Evolutionary conservation across 23 tunicate species (phyloP).

Genomic region (Pegea sp.): DNA sequence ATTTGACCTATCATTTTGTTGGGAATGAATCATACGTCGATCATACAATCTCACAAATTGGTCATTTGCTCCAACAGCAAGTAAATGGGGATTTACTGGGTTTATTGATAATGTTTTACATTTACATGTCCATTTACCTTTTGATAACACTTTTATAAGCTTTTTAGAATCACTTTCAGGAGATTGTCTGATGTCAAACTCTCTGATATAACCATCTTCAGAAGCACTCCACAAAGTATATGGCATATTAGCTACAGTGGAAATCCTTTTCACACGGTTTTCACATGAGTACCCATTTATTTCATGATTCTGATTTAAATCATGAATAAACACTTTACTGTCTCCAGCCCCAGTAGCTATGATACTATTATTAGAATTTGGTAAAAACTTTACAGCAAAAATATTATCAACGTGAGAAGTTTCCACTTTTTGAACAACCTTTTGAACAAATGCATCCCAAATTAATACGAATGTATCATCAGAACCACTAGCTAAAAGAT

Average conservation of each 20-base stretch:
- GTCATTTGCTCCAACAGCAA: conserved; percentile 75
- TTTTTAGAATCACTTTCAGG: conserved; percentile 3
- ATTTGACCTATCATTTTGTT: no score
- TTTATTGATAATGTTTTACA: conserved; percentile 63
- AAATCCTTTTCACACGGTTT: conserved; percentile 53
- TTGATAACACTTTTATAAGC: conserved; percentile 20
- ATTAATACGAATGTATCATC: conserved; percentile 67
- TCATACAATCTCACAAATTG: conserved; percentile 65
- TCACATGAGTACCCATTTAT: conserved; percentile 22
- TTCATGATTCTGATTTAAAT: conserved; percentile 18
- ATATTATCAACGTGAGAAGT: conserved; percentile 67
- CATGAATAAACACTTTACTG: conserved; percentile 38
- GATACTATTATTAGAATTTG: conserved; percentile 15
- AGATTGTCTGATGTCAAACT: conserved; percentile 51
- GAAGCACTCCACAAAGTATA: conserved; percentile 49
- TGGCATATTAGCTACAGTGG: conserved; percentile 16
- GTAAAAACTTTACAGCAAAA: conserved; percentile 65
- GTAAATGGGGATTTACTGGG: conserved; percentile 27
- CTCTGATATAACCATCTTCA: conserved; percentile 64
- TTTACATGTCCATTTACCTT: no score
- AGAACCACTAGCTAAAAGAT: conserved; percentile 69
- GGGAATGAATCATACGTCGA: conserved; percentile 54
- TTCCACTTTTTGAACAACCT: conserved; percentile 4
- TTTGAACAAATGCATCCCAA: conserved; percentile 32
- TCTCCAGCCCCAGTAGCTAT: conserved; percentile 92